Evolutionary conservation across 64 coral and sea anemone species (phyloP), one percentile per base, ranked within the genome.

Genomic region (Pocillopora damicornis): DNA sequence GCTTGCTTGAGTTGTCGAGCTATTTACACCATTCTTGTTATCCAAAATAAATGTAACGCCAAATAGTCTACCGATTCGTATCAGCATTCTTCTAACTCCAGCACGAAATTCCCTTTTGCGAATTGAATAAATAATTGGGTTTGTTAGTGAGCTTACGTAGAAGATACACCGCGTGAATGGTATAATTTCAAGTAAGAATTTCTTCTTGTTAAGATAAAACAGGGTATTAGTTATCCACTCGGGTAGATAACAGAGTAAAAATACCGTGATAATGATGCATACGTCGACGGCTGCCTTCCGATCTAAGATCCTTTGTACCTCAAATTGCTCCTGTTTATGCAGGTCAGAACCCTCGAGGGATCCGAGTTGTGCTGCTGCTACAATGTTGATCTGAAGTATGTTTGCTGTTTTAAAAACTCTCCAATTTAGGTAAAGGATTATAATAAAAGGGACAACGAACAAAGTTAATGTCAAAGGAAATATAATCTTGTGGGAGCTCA

Each of bases 241-340:
- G 42, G 42, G 42, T 4, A 51, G 42, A 7, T 51, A 51, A 51
- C 42, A 51, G 42, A 51, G 3, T 51, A 7, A 51, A 51, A 51
- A 51, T 51, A 57, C 57, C 11, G 22, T 11, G 22, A 79, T 30
- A 13, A 79, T 60, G 8, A 60, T 35, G n/a, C 10, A 30, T 13
- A 79, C 58, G n/a, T 79, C 77, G 14, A 79, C 77, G 34, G 77
- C 77, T 79, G 75, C 75, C 15, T 76, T 76, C 35, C 75, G 13
- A 37, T 76, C 75, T 5, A 67, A 18, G 18, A 67, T 67, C 22
- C 17, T 42, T 76, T 37, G 37, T 11, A 13, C 2, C 11, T 37
- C 42, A 13, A 4, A 15, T 1, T 37, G 34, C 17, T 42, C 9
- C 5, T 76, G 13, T 17, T 37, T 16, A 10, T 12, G 13, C 15